These are phyloP conservation scores for Orgyia antiqua DNA, from an alignment of 2,888 invertebrate species.

Conservation along the genomic window DNA sequence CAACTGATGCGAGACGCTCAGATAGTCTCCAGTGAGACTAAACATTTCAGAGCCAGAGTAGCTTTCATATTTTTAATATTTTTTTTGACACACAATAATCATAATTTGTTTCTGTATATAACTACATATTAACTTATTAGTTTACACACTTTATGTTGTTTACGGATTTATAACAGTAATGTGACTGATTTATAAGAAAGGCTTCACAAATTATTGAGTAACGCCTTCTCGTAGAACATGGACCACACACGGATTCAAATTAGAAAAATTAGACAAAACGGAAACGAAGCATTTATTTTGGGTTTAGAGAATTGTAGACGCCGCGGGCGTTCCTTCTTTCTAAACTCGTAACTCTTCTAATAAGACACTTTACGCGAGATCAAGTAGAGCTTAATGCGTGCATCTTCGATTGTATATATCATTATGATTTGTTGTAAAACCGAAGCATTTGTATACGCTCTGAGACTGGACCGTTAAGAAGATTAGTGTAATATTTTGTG, in stretches of 20 bases:
- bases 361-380: slow-evolving; percentile 66
- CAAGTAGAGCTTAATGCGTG: slow-evolving; percentile 60
- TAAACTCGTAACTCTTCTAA: slow-evolving; percentile 68
- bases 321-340: slow-evolving; percentile 65
- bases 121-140: slow-evolving; percentile 26
- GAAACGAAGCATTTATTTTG: slow-evolving; percentile 67
- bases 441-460: slow-evolving; percentile 44
- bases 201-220: slow-evolving; percentile 45
- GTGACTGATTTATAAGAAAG: slow-evolving; percentile 48
- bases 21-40: slow-evolving; percentile 33
- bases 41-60: too few relatives aligned
- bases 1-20: slow-evolving; percentile 42
- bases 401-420: slow-evolving; percentile 60
- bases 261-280: slow-evolving; percentile 66
- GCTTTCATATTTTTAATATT: too few relatives aligned
- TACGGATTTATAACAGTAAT: slow-evolving; percentile 31
- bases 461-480: slow-evolving; percentile 45
- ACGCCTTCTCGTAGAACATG: slow-evolving; percentile 47
- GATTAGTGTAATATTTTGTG: slow-evolving; percentile 49
- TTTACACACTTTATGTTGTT: slow-evolving; percentile 37
- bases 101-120: too few relatives aligned
- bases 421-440: slow-evolving; percentile 64
- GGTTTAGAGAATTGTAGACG: slow-evolving; percentile 50
- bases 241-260: slow-evolving; percentile 71
- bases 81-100: too few relatives aligned